Evolutionary conservation across 2,113 vertebrate species (phyloP).

Genomic region (Pelodiscus sinensis): DNA sequence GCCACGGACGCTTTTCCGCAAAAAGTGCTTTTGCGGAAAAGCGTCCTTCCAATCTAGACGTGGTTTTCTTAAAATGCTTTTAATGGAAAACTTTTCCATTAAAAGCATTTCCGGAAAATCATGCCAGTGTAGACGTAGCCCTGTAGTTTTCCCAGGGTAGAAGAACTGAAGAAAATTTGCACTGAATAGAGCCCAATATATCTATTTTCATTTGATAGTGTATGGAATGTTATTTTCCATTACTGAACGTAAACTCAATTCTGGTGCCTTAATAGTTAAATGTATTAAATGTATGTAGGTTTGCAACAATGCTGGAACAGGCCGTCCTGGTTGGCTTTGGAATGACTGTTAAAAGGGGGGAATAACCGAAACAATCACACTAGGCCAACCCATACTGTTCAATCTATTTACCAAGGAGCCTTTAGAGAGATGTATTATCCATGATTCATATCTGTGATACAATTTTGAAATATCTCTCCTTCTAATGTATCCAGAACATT

Average conservation of each 20-base stretch:
- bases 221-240: not conserved
- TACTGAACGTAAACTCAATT: not conserved
- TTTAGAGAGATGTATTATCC: not conserved
- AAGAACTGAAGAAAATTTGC: not conserved
- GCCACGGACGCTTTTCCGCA: too few species aligned
- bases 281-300: not conserved
- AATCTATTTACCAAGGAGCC: not conserved
- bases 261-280: not conserved
- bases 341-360: not conserved
- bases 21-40: too few species aligned
- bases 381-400: not conserved
- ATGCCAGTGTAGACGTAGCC: too few species aligned
- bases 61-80: too few species aligned
- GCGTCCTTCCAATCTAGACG: too few species aligned
- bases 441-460: not conserved
- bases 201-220: not conserved
- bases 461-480: not conserved
- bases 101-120: too few species aligned
- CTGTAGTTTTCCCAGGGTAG: not conserved
- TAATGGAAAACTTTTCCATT: too few species aligned
- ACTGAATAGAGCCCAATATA: not conserved
- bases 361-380: not conserved
- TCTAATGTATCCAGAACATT: not conserved
- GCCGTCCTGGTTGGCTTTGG: not conserved
- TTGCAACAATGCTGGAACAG: not conserved